These are phyloP conservation scores for Orchesella flavescens DNA, from an alignment of 2,888 invertebrate species.

Conservation along the genomic window DNA sequence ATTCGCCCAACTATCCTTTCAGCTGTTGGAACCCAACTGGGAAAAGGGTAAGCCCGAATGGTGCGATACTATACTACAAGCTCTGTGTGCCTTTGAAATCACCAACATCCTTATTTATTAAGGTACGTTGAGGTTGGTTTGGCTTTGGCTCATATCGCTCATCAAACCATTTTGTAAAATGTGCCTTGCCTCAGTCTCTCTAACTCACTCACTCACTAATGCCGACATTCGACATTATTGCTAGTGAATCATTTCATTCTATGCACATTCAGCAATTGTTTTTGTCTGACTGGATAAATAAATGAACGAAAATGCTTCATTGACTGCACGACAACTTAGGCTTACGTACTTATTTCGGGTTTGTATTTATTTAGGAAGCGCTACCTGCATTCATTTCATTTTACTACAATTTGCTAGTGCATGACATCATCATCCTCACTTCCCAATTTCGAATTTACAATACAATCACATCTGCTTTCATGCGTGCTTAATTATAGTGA, in stretches of 20 bases:
- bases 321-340: not conserved
- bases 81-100: too few species aligned
- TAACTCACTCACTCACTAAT: too few species aligned
- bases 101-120: too few species aligned
- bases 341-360: not conserved
- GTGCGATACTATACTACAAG: too few species aligned
- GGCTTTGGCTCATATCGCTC: too few species aligned
- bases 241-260: not conserved
- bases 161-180: too few species aligned
- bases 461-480: slow-evolving; percentile 29
- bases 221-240: too few species aligned
- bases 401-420: not conserved
- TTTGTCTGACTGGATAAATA: not conserved
- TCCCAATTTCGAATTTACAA: not conserved
- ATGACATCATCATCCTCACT: slow-evolving; percentile 14
- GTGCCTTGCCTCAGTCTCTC: too few species aligned
- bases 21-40: too few species aligned
- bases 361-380: not conserved
- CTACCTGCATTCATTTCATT: slow-evolving; percentile 11
- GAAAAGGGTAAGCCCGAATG: too few species aligned
- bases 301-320: slow-evolving; percentile 15
- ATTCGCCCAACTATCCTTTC: too few species aligned
- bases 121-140: too few species aligned
- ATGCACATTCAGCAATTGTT: not conserved
- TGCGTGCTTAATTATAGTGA: slow-evolving; percentile 44